Percentiles rank a stretch among this genome's conserved stretches.
phyloP scores from a whole-genome alignment of 2,797 vertebrate genomes.

The Heteromormyrus szaboi region DNA sequence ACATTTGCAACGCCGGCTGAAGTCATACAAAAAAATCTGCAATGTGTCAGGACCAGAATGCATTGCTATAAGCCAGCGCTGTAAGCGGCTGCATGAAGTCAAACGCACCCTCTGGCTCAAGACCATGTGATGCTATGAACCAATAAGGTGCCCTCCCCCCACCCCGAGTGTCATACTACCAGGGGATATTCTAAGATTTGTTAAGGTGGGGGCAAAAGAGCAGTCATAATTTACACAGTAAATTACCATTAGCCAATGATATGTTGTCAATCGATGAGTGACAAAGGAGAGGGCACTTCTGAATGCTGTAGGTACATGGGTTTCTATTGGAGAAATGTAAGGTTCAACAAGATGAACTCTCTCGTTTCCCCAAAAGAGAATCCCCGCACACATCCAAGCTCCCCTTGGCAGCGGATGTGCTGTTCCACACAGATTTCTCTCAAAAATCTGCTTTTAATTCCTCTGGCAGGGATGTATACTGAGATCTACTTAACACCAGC shows the following conservation, averaged over 20 bases:
- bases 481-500: conserved; percentile 42
- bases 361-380: background rate
- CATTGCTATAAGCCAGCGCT: too few relatives aligned
- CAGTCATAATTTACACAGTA: background rate
- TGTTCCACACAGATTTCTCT: conserved; percentile 22
- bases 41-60: too few relatives aligned
- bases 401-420: conserved; percentile 25
- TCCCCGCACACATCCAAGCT: conserved; percentile 8
- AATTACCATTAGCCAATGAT: background rate
- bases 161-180: background rate
- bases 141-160: background rate
- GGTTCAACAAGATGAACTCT: background rate
- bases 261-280: background rate
- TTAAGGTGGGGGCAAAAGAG: background rate
- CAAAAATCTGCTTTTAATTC: conserved; percentile 46
- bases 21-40: too few relatives aligned
- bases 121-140: background rate
- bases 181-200: background rate
- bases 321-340: background rate
- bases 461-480: conserved; percentile 26
- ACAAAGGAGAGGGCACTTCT: background rate
- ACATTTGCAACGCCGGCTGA: too few relatives aligned
- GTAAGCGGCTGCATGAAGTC: too few relatives aligned
- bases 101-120: background rate
- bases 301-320: background rate